A percentile compares a stretch with the other conserved stretches of the same genome.
Conservation (phyloP, 2,888 invertebrate genomes). For the Hedya salicella region DNA sequence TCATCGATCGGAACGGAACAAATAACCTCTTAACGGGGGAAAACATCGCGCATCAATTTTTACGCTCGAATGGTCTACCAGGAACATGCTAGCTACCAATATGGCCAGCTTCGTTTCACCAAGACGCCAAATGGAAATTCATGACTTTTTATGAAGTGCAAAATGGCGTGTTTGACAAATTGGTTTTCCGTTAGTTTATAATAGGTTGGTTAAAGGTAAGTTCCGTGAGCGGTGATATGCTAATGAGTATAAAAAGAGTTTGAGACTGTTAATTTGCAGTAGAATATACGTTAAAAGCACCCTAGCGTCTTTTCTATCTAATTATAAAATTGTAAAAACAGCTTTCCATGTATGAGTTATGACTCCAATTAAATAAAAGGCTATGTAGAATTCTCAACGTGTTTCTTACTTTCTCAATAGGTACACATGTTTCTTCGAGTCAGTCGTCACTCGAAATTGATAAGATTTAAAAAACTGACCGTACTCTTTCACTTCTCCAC, state of each 20-base stretch:
- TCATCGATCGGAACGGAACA: too few species aligned
- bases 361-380: too few species aligned
- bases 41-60: slow-evolving; percentile 19
- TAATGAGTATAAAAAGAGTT: slow-evolving; percentile 14
- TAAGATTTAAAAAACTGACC: too few species aligned
- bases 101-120: slow-evolving; percentile 21
- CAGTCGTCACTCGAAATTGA: too few species aligned
- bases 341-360: too few species aligned
- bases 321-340: neutral
- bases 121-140: slow-evolving; percentile 26
- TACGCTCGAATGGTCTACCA: slow-evolving; percentile 26
- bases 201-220: slow-evolving; percentile 12
- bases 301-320: neutral
- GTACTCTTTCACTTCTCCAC: too few species aligned
- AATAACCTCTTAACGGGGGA: slow-evolving; percentile 29
- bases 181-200: slow-evolving; percentile 28
- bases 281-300: neutral
- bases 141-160: slow-evolving; percentile 16
- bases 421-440: too few species aligned
- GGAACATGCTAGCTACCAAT: slow-evolving; percentile 28
- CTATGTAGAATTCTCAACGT: too few species aligned
- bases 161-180: slow-evolving; percentile 30
- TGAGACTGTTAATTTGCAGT: neutral
- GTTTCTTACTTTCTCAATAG: too few species aligned
- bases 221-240: slow-evolving; percentile 24